Evolutionary conservation across 2,113 vertebrate species (phyloP).

Genomic region (Bubalus kerabau): DNA sequence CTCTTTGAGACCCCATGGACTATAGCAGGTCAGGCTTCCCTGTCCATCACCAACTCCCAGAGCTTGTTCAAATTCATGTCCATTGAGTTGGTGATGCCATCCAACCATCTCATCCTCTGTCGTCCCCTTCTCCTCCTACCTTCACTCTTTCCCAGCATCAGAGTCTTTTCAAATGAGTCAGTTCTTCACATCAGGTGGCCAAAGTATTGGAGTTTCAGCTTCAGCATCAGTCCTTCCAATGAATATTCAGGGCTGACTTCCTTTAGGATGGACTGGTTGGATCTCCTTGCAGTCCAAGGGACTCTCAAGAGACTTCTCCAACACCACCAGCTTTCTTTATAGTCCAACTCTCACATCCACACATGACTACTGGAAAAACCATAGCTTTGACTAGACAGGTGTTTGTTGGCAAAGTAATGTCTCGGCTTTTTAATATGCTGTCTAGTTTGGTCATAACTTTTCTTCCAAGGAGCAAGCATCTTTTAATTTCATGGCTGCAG

Average conservation of each 20-base stretch:
- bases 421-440: neutral
- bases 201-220: neutral
- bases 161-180: neutral
- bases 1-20: neutral
- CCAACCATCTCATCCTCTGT: neutral
- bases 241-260: neutral
- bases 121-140: accelerated
- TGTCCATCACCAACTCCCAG: neutral
- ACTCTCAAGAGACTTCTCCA: neutral
- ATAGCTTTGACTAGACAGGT: neutral
- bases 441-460: neutral
- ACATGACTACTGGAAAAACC: neutral
- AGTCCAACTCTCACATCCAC: neutral
- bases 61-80: neutral
- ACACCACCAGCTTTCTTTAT: neutral
- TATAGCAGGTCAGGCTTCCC: neutral
- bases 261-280: neutral
- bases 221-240: neutral
- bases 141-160: neutral
- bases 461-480: neutral
- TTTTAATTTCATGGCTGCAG: neutral
- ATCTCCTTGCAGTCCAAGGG: neutral
- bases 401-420: neutral
- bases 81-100: neutral
- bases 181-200: neutral